Conservation (phyloP, 2,888 invertebrate species). For the Sepioteuthis lessoniana region DNA sequence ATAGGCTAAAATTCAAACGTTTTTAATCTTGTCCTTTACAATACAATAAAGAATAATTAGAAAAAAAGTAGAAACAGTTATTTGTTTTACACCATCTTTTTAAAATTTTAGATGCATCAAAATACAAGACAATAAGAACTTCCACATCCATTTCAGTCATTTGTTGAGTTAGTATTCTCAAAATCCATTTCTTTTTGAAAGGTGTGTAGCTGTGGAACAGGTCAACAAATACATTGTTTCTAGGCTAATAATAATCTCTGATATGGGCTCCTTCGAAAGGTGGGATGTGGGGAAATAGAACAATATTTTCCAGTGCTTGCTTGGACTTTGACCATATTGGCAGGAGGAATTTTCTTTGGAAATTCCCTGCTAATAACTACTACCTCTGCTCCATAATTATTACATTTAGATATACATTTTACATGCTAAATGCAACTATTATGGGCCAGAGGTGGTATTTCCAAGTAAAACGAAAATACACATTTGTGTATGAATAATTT, state of each 20-base stretch:
- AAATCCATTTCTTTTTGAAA: background rate
- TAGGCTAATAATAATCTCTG: background rate
- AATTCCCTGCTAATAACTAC: too few relatives aligned
- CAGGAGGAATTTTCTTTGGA: too few relatives aligned
- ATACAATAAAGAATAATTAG: slow-evolving; percentile 9
- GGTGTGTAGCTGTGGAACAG: background rate
- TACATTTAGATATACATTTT: too few relatives aligned
- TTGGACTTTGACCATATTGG: too few relatives aligned
- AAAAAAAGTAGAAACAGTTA: background rate
- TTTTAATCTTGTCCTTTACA: background rate
- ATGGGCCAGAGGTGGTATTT: too few relatives aligned
- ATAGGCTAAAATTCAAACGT: background rate
- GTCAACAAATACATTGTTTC: background rate
- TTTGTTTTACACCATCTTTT: background rate
- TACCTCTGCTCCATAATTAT: too few relatives aligned
- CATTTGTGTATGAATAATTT: background rate
- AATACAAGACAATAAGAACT: background rate
- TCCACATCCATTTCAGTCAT: background rate
- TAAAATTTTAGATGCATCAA: background rate
- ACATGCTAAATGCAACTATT: too few relatives aligned
- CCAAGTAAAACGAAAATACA: background rate
- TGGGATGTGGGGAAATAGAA: too few relatives aligned
- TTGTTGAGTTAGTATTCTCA: background rate
- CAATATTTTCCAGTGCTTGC: too few relatives aligned
- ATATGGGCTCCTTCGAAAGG: background rate